These are phyloP conservation scores for Tringa solitaria DNA, from an alignment of 2,113 vertebrate genomes.

Conservation along the genomic window DNA sequence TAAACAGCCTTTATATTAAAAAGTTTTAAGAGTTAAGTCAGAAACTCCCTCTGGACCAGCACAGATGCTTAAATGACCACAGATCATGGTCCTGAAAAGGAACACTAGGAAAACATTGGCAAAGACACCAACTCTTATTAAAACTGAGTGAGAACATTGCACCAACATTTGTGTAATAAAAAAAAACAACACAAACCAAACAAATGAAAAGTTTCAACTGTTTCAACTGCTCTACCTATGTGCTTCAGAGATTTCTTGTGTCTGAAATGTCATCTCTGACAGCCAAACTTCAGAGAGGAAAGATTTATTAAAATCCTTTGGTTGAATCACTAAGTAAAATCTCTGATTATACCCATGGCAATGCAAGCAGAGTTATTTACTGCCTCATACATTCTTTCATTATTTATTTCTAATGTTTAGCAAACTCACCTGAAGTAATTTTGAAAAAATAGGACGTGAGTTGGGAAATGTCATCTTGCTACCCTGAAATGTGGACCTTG, in stretches of 20 bases:
- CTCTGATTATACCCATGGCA: not conserved
- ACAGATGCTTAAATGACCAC: not conserved
- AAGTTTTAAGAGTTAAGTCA: not conserved
- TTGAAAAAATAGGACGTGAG: not conserved
- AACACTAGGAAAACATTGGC: not conserved
- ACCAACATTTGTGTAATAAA: not conserved
- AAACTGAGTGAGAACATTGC: not conserved
- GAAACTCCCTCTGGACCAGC: not conserved
- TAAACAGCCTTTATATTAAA: not conserved
- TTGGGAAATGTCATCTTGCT: not conserved
- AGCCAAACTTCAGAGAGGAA: not conserved
- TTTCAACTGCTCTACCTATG: not conserved
- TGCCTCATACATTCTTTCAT: not conserved
- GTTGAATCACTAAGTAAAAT: not conserved
- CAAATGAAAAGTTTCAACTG: not conserved
- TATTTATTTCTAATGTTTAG: not conserved
- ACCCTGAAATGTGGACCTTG: rapidly evolving
- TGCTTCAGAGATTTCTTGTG: not conserved
- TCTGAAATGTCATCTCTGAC: not conserved
- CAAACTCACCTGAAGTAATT: not conserved
- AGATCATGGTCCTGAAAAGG: not conserved
- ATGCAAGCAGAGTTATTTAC: not conserved
- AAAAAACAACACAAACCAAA: too few relatives aligned
- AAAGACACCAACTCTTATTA: not conserved
- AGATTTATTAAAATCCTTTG: not conserved